Evolutionary conservation across 92 coral and sea anemone species (phyloP).

Genomic region (Umimayanthus chanpuru): DNA sequence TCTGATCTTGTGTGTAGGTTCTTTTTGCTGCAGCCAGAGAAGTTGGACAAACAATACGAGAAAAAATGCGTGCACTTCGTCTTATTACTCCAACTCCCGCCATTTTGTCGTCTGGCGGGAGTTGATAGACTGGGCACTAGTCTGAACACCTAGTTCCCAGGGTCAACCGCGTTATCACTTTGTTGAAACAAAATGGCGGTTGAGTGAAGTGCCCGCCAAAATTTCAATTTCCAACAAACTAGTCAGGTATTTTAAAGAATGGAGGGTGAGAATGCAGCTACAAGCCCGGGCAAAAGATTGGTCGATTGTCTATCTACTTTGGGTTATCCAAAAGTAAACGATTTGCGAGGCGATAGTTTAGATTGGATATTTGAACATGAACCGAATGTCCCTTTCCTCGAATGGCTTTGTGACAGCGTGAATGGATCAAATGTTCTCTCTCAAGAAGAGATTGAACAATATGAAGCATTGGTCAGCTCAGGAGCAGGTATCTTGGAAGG

Average conservation of each 20-base stretch:
- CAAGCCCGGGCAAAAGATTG: constrained; percentile 71
- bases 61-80: background rate
- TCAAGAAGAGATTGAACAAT: constrained; percentile 77
- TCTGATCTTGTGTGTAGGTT: constrained; percentile 36
- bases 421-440: constrained; percentile 75
- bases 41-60: background rate
- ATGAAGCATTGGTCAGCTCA: constrained; percentile 62
- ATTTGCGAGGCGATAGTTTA: constrained; percentile 73
- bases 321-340: constrained; percentile 73
- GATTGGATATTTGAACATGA: constrained; percentile 94
- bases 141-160: background rate
- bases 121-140: constrained; percentile 38
- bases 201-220: background rate
- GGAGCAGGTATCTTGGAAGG: constrained; percentile 83
- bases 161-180: background rate
- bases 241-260: background rate
- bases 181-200: background rate
- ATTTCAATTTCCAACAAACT: background rate
- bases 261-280: constrained; percentile 17
- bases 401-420: constrained; percentile 90
- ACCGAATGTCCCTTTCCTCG: constrained; percentile 76
- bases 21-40: background rate
- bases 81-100: constrained; percentile 30
- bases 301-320: constrained; percentile 69
- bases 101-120: constrained; percentile 11